These are phyloP conservation scores for Psilanteris sp. DNA, from an alignment of 1,140 invertebrate genomes.

Conservation along the genomic window DNA sequence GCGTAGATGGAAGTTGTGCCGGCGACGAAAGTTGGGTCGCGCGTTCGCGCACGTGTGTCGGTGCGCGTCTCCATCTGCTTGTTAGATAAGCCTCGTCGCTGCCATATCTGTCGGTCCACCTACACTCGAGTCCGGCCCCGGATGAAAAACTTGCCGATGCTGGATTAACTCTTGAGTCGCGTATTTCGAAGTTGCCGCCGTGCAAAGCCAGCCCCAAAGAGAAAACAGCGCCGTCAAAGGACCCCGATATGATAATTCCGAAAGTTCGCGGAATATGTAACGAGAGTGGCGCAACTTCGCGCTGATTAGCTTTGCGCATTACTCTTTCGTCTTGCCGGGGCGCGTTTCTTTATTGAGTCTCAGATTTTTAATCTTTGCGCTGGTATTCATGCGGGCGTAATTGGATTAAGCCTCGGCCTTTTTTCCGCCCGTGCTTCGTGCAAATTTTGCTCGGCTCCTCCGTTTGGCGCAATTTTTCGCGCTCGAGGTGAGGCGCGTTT, in stretches of 20 bases:
- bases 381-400: slow-evolving; percentile 11
- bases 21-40: slow-evolving; percentile 60
- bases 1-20: slow-evolving; percentile 75
- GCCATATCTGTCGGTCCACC: slow-evolving; percentile 57
- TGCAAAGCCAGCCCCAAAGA: slow-evolving; percentile 25
- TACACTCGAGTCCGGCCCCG: slow-evolving; percentile 34
- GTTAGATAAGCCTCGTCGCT: slow-evolving; percentile 50
- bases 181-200: slow-evolving; percentile 63
- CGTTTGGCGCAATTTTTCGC: too few relatives aligned
- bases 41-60: slow-evolving; percentile 22
- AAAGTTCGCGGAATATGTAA: slow-evolving; percentile 77
- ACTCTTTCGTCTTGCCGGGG: slow-evolving; percentile 40
- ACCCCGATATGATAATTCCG: slow-evolving; percentile 76
- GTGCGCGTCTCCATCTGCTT: slow-evolving; percentile 35
- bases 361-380: slow-evolving; percentile 49
- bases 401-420: slow-evolving; percentile 9
- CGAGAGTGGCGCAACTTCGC: slow-evolving; percentile 68
- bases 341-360: slow-evolving; percentile 34
- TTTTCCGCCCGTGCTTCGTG: too few relatives aligned
- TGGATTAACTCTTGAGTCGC: slow-evolving; percentile 59
- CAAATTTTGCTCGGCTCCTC: too few relatives aligned
- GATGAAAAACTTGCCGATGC: slow-evolving; percentile 57
- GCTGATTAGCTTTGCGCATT: slow-evolving; percentile 74
- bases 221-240: slow-evolving; percentile 72
- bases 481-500: background rate